Percentiles rank a stretch among this genome's conserved stretches.
These are phyloP conservation scores for Melopsittacus undulatus DNA, from an alignment of 2,797 vertebrate species.

Conservation along the genomic window DNA sequence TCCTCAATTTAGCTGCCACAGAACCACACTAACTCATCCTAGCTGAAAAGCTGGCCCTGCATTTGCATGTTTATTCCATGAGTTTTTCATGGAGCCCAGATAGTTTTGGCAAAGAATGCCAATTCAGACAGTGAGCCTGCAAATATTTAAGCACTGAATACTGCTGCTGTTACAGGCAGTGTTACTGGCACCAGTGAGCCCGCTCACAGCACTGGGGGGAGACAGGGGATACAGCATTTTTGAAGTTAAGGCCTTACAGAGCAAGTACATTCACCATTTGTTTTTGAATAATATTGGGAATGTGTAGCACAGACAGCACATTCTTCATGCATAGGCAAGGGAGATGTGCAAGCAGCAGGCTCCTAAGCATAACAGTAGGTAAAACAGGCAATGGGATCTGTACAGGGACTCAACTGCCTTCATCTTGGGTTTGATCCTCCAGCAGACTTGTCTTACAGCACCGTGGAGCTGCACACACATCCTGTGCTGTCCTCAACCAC, in stretches of 20 bases:
- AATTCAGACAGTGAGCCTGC: neutral
- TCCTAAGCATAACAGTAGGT: neutral
- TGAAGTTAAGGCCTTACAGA: neutral
- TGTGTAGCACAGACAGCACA: neutral
- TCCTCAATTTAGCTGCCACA: neutral
- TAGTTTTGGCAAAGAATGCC: constrained; percentile 40
- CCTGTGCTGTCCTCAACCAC: neutral
- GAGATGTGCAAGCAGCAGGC: neutral
- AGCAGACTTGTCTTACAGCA: neutral
- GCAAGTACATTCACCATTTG: neutral
- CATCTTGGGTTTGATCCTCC: neutral
- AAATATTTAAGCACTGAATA: neutral
- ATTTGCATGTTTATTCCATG: constrained; percentile 49
- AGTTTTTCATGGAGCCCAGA: constrained; percentile 40
- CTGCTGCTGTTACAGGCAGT: neutral
- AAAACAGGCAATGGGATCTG: neutral
- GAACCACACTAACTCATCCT: fast-evolving
- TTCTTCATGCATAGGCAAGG: no score
- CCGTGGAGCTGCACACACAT: fast-evolving
- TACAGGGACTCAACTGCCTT: neutral
- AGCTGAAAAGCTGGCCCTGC: neutral
- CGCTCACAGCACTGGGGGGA: neutral
- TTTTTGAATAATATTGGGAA: neutral
- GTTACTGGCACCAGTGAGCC: neutral
- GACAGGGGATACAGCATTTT: neutral